Base-by-base conservation (phyloP, 2,888 invertebrate genomes). In the Sarcophaga rosellei region DNA sequence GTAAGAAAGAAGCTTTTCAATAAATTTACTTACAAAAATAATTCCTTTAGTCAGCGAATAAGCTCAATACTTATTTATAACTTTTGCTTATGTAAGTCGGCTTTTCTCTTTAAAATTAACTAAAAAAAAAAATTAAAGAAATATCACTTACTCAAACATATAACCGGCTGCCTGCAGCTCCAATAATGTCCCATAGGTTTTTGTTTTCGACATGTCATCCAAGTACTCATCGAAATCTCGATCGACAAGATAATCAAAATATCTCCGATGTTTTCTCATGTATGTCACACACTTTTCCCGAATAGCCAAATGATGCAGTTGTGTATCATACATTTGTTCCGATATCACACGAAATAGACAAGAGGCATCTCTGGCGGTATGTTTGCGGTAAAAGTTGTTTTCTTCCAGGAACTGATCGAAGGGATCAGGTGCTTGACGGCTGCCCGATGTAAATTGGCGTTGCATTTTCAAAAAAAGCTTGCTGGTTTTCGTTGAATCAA, bases 291-390 rank as follows among this genome's bases (percentile, higher is more conserved):
- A 96, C 88, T 96, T 95, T 89, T 95, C 94, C 79, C 97, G 95
- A 75, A 98, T 95, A 90, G 95, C 95, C 89, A 95, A 94, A 92
- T 97, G 97, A 92, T 96, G 95, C 88, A 95, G 94, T 94, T 98
- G 95, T 35, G 94, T 95, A 79, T 94, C 95, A 90, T 94, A 95
- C 89, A 93, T 95, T 94, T 98, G 97, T 93, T 98, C 98, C 59
- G 98, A 96, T 75, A 98, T 95, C 15, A 97, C 97, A 89, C 98
- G 95, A 93, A 98, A 98, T 70, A 98, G 94, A 91, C 97, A 98
- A 85, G 97, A 97, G 75, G 97, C 96, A 94, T 98, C 98, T 90
- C 96, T 95, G 77, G 98, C 97, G 21, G 96, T 96, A 90, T 97
- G 96, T 94, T 98, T 98, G 89, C 98, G 95, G 92, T 96, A 97